phyloP scores from a whole-genome alignment of 2,888 invertebrate species.

The Octonoba sinensis region DNA sequence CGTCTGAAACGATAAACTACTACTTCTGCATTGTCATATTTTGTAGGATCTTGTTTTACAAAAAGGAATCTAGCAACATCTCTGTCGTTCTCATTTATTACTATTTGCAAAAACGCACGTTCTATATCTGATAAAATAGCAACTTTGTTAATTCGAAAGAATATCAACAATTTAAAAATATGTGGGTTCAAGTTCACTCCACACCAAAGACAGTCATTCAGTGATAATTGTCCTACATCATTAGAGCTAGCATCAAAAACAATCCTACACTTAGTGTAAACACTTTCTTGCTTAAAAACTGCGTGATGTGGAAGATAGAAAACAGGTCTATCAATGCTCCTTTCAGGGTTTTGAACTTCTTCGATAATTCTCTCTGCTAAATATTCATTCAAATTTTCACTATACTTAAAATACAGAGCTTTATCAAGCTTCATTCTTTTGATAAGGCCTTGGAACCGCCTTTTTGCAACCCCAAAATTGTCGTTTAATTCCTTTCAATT shows the following conservation, averaged over 20 bases:
- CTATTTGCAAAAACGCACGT: too few relatives aligned
- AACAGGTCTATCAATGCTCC: background rate
- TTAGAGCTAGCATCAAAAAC: background rate
- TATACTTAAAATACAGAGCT: too few relatives aligned
- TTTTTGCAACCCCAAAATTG: background rate
- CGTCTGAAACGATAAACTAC: background rate
- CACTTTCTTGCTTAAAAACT: background rate
- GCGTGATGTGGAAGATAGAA: constrained; percentile 5
- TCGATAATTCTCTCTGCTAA: background rate
- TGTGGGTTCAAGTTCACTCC: background rate
- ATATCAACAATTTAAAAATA: background rate
- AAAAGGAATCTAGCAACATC: constrained; percentile 12
- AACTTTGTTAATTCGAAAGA: too few relatives aligned
- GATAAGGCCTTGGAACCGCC: too few relatives aligned
- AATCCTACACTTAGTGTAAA: background rate
- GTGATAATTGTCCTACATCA: background rate
- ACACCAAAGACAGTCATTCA: constrained; percentile 10
- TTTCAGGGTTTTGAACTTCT: background rate
- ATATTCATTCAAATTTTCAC: too few relatives aligned
- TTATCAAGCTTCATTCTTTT: too few relatives aligned
- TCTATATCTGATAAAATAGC: too few relatives aligned
- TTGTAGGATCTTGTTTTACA: background rate
- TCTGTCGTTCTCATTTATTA: background rate
- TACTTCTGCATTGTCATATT: background rate
- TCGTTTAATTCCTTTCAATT: constrained; percentile 2